A percentile compares a stretch with the other conserved stretches of the same genome.
phyloP scores from a whole-genome alignment of 2,113 vertebrate species.

The Coryphaenoides rupestris region DNA sequence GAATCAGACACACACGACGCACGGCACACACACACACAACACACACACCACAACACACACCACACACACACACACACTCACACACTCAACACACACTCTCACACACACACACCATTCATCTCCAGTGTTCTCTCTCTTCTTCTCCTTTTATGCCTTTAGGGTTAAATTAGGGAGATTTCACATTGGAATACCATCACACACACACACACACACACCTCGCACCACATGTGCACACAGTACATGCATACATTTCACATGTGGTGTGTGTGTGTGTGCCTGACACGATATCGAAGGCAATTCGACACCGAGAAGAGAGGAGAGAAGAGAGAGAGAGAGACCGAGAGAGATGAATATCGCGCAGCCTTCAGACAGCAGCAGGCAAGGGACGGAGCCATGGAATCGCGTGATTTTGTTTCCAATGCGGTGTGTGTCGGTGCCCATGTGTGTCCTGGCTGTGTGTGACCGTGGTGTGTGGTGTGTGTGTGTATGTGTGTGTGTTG shows the following conservation, averaged over 20 bases:
- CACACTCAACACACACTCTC: no score
- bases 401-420: constrained; percentile 9
- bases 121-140: neutral
- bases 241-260: neutral
- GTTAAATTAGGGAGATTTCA: constrained; percentile 13
- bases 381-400: neutral
- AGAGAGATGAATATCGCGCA: constrained; percentile 15
- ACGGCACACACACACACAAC: no score
- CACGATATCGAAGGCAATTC: constrained; percentile 7
- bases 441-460: constrained; percentile 1
- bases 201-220: neutral
- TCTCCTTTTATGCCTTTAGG: constrained; percentile 6
- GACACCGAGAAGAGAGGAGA: constrained; percentile 17
- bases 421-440: constrained; percentile 7
- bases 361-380: constrained; percentile 20
- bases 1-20: no score
- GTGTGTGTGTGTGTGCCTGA: neutral
- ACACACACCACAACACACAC: no score
- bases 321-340: no score
- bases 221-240: constrained; percentile 7
- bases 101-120: no score
- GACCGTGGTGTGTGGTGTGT: neutral
- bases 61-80: no score
- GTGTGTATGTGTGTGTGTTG: constrained; percentile 33
- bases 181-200: constrained; percentile 2